Evolutionary conservation across 2,888 invertebrate species (phyloP), one percentile per base, ranked within the genome.

Genomic region (Caenorhabditis macrosperma): DNA sequence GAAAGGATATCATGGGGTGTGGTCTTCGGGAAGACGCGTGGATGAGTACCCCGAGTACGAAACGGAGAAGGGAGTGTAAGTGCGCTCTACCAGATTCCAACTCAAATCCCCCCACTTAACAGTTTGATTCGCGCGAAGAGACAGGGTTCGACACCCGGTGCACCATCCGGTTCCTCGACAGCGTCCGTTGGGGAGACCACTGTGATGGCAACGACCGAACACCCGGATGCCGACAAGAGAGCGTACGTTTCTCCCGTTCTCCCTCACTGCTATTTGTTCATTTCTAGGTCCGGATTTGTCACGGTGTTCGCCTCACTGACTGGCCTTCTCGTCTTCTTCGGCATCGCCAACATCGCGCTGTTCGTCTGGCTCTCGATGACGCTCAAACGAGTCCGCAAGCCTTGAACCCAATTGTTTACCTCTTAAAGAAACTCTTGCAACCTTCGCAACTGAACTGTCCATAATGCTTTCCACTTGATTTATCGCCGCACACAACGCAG

Each of bases 401-500:
- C 52, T 3, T 52, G 17, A 26, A 44, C 30, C 22, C 44, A 17
- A 17, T 26, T 10, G 20, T 6, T 50, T 38, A 78, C 78, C 78
- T 57, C 30, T 79, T 79, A 22, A 79, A 79, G 20, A 79, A 79
- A 30, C 79, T 79, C 75, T 90, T 90, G 79, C 90, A 90, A 26
- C 90, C 90, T 38, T 90, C 87, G 76, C 89, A 90, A 41, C 83
- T 85, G 60, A 83, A 84, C 46, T 84, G 84, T 64, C 86, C 86
- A 48, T 86, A 86, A 46, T 86, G 86, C 46, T 82, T 85, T 20
- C 86, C 86, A 41, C 81, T 83, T 22, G 86, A 84, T 67, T 85
- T 81, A 63, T 88, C 90, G 1, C 88, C 88, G 59, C 90, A 90
- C 15, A 90, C 89, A 1, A 87, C 87, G 66, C 90, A 90, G 48